These are phyloP conservation scores for Melitaea athalia DNA, from an alignment of 2,888 invertebrate species.

Conservation along the genomic window DNA sequence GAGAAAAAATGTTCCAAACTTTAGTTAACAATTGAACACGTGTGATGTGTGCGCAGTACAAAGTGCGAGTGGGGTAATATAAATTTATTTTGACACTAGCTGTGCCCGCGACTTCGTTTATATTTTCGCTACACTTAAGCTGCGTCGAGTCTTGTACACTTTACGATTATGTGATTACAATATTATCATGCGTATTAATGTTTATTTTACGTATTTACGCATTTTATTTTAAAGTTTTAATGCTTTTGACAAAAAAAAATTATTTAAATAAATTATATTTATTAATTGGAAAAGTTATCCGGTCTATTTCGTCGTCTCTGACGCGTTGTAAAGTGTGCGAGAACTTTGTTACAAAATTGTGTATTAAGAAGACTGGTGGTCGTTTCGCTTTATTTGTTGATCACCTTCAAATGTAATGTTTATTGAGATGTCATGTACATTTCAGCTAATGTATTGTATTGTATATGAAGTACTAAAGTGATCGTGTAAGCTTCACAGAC, in stretches of 20 bases:
- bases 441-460: neutral
- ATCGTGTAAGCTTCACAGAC: neutral
- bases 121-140: neutral
- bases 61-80: neutral
- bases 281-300: no score
- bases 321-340: neutral
- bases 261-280: no score
- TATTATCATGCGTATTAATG: neutral
- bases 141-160: neutral
- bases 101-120: no score
- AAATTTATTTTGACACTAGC: neutral
- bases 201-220: no score
- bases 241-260: no score
- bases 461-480: neutral
- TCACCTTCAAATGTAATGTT: neutral
- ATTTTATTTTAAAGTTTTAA: no score
- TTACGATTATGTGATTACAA: neutral
- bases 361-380: slow-evolving; percentile 1
- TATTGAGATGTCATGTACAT: neutral
- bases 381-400: neutral
- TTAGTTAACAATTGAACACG: neutral
- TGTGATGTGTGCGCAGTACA: neutral
- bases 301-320: neutral
- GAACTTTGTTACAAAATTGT: neutral
- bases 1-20: no score